phyloP scores from a whole-genome alignment of 2,113 vertebrate species.

The Promerops cafer region DNA sequence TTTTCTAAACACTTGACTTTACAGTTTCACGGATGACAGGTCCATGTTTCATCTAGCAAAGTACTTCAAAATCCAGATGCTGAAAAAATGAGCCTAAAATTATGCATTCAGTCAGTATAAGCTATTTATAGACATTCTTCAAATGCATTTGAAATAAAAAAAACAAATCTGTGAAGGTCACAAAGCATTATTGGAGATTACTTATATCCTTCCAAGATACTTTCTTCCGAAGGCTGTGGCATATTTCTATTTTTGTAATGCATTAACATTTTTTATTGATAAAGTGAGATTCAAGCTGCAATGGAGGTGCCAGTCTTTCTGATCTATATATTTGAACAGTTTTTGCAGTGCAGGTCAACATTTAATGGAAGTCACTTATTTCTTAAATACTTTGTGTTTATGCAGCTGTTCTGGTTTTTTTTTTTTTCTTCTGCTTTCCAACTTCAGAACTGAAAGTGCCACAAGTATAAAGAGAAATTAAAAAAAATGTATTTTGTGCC shows the following conservation, averaged over 20 bases:
- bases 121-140: conserved; percentile 43
- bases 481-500: not conserved
- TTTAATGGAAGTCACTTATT: conserved; percentile 22
- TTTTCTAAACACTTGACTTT: not conserved
- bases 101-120: not conserved
- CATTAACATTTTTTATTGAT: not conserved
- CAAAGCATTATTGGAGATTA: not conserved
- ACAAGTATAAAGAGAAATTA: conserved; percentile 28
- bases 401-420: conserved; percentile 19
- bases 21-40: not conserved
- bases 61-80: conserved; percentile 5
- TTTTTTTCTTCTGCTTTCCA: not conserved
- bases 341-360: not conserved
- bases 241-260: not conserved
- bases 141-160: conserved; percentile 22
- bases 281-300: not conserved
- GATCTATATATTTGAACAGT: not conserved
- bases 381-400: conserved; percentile 36
- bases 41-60: conserved; percentile 4
- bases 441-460: conserved; percentile 15
- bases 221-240: not conserved
- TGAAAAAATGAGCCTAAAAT: conserved; percentile 13
- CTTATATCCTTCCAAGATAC: not conserved
- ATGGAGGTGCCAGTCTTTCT: not conserved
- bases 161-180: not conserved